Percentiles rank a stretch among this genome's conserved stretches.
These are phyloP conservation scores for Crotalus tigris DNA, from an alignment of 2,113 vertebrate genomes.

Conservation along the genomic window DNA sequence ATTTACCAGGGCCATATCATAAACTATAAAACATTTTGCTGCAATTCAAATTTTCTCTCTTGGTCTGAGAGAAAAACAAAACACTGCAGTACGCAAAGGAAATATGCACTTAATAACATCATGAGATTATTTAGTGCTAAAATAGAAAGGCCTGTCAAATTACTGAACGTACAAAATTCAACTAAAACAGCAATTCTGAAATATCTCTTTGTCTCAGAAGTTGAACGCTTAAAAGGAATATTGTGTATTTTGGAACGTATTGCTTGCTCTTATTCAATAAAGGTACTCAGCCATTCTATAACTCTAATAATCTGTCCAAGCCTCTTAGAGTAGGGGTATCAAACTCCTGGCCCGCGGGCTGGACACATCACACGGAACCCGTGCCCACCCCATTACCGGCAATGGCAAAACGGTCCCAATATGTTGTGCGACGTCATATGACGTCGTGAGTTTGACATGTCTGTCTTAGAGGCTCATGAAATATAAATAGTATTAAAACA, in stretches of 20 bases:
- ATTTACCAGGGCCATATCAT: conserved; percentile 1
- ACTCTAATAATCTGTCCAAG: not conserved
- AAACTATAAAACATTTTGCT: not conserved
- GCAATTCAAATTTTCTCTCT: conserved; percentile 52
- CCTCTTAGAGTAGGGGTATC: not conserved
- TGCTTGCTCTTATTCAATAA: not conserved
- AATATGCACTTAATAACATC: not conserved
- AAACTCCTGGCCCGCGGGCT: no score
- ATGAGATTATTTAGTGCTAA: not conserved
- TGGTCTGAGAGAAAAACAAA: conserved; percentile 42
- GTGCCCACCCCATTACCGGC: no score
- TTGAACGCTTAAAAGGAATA: not conserved
- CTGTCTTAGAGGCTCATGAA: not conserved
- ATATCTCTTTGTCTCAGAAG: not conserved
- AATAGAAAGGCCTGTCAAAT: not conserved
- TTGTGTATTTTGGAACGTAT: not conserved
- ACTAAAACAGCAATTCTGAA: not conserved
- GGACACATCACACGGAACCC: no score
- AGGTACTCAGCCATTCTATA: not conserved
- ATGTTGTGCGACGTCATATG: no score
- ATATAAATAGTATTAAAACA: not conserved
- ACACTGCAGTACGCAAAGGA: not conserved
- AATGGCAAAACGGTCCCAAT: no score
- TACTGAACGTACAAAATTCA: not conserved
- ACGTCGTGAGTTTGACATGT: no score